Evolutionary conservation across 2,888 invertebrate species (phyloP).

Genomic region (Ochropleura leucogaster): DNA sequence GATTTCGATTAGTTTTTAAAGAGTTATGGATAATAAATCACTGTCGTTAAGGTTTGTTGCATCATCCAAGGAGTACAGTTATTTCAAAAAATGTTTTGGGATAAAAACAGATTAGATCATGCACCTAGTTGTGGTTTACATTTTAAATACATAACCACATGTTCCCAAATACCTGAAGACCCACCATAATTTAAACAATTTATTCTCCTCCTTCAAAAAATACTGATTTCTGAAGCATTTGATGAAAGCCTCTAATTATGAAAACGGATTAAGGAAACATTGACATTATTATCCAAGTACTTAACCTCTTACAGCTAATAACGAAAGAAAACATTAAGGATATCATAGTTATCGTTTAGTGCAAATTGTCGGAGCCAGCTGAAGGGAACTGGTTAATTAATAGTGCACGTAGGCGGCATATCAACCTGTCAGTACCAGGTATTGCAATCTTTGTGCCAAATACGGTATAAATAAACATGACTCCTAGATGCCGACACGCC

Average conservation of each 20-base stretch:
- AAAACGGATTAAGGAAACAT: not conserved
- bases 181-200: not conserved
- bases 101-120: not conserved
- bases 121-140: no score
- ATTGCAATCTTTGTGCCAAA: slow-evolving; percentile 62
- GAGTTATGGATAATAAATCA: slow-evolving; percentile 36
- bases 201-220: not conserved
- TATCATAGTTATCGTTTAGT: slow-evolving; percentile 38
- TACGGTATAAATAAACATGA: slow-evolving; percentile 62
- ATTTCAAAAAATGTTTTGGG: not conserved
- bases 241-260: not conserved
- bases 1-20: slow-evolving; percentile 43
- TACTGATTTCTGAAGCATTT: not conserved
- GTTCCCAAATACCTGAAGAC: not conserved
- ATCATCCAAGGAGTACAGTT: not conserved
- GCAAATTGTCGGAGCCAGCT: slow-evolving; percentile 42
- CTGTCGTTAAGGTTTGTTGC: slow-evolving; percentile 1
- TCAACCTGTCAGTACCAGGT: slow-evolving; percentile 59
- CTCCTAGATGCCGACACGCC: slow-evolving; percentile 49
- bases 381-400: slow-evolving; percentile 59
- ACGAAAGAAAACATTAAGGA: slow-evolving; percentile 21
- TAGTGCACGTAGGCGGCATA: slow-evolving; percentile 57
- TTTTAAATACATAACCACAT: not conserved
- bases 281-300: not conserved
- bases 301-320: not conserved